Conservation (phyloP, 2,888 invertebrate species). For the Diarsia brunnea region DNA sequence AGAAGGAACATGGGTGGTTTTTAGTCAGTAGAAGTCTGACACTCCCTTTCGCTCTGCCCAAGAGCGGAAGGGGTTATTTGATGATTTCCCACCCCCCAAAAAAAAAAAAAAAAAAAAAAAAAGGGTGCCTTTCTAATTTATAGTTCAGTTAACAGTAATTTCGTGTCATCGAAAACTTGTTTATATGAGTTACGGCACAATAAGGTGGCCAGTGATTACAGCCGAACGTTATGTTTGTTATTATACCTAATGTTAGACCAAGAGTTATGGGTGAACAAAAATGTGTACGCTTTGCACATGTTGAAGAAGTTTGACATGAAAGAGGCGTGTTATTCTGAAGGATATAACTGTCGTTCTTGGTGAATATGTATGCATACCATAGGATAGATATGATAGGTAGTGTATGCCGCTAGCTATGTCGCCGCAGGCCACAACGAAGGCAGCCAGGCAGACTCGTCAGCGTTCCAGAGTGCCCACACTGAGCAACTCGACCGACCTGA, state of each 20-base stretch:
- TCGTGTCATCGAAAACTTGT: constrained; percentile 49
- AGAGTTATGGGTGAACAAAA: constrained; percentile 33
- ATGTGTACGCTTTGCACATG: constrained; percentile 39
- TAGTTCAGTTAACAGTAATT: constrained; percentile 39
- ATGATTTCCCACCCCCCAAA: too few relatives aligned
- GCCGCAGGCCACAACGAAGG: too few relatives aligned
- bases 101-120: too few relatives aligned
- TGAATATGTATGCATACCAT: neutral
- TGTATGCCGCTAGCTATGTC: too few relatives aligned
- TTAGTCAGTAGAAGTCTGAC: too few relatives aligned
- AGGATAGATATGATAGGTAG: neutral
- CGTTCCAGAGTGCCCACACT: too few relatives aligned
- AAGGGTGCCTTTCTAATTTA: constrained; percentile 38
- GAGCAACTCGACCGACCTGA: neutral
- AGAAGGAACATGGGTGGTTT: too few relatives aligned
- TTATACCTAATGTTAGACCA: constrained; percentile 25
- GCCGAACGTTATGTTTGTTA: constrained; percentile 42
- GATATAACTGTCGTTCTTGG: neutral
- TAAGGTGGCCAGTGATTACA: constrained; percentile 41
- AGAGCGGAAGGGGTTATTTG: too few relatives aligned
- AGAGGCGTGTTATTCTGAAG: constrained; percentile 1
- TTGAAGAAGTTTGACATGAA: constrained; percentile 9
- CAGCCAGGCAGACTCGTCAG: too few relatives aligned
- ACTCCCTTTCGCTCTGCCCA: too few relatives aligned
- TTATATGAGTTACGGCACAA: constrained; percentile 49